A percentile compares a stretch with the other conserved stretches of the same genome.
These are phyloP conservation scores for Oegoconia quadripuncta DNA, from an alignment of 2,888 invertebrate genomes.

Conservation along the genomic window DNA sequence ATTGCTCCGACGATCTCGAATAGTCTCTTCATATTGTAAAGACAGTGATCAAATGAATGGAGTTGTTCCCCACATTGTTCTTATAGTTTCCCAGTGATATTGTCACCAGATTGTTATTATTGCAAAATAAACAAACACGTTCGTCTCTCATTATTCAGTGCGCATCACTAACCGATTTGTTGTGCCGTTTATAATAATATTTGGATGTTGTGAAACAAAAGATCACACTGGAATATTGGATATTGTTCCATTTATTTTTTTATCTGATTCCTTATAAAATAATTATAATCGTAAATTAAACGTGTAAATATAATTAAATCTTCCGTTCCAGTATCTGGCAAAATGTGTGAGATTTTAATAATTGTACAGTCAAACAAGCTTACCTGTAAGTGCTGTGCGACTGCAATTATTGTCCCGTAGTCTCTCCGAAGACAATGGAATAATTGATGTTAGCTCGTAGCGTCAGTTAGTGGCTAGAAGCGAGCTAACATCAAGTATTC, in stretches of 20 bases:
- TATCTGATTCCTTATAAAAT: too few species aligned
- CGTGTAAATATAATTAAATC: too few species aligned
- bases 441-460: too few species aligned
- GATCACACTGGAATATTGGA: too few species aligned
- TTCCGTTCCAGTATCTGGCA: too few species aligned
- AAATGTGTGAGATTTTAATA: too few species aligned
- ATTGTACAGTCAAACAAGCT: too few species aligned
- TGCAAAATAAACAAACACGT: constrained; percentile 34
- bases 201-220: not conserved
- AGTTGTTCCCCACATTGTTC: constrained; percentile 24
- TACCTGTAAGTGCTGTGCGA: not conserved
- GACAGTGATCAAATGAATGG: constrained; percentile 26
- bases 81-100: constrained; percentile 43
- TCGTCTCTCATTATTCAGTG: constrained; percentile 1
- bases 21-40: constrained; percentile 39
- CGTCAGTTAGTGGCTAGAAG: too few species aligned
- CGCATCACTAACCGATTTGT: not conserved
- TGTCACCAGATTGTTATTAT: constrained; percentile 26
- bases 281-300: too few species aligned
- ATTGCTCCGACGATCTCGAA: constrained; percentile 28
- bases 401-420: not conserved
- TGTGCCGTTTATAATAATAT: not conserved
- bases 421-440: too few species aligned
- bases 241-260: too few species aligned
- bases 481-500: too few species aligned